A percentile compares a stretch with the other conserved stretches of the same genome.
phyloP scores from a whole-genome alignment of 2,113 vertebrate genomes.

The Sturnira hondurensis region DNA sequence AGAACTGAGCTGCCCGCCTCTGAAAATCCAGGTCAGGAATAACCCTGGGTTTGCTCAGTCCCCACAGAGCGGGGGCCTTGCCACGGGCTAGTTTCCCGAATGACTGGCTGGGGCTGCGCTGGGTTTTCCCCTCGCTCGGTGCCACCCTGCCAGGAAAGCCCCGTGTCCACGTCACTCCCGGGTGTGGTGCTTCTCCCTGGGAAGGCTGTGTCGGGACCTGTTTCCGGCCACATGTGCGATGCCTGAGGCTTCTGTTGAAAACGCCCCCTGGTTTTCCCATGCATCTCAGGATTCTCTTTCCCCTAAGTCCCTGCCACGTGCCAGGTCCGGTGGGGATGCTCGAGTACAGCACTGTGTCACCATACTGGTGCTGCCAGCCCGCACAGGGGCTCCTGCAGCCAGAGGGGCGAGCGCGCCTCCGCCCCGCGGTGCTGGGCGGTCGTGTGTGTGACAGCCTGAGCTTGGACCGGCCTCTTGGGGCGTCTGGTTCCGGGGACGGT shows the following conservation, averaged over 20 bases:
- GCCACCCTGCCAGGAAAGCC: not conserved
- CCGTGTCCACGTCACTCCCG: accelerated
- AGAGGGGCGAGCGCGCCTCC: accelerated
- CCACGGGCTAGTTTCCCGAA: not conserved
- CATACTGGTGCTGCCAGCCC: not conserved
- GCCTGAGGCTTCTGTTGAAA: not conserved
- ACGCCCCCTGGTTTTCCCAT: not conserved
- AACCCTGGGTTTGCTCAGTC: not conserved
- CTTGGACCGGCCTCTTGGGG: not conserved
- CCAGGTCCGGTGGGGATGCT: not conserved
- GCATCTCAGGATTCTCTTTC: not conserved
- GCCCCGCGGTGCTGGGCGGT: accelerated
- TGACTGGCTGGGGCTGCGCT: not conserved
- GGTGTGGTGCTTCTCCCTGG: not conserved
- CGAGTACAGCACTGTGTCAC: no score
- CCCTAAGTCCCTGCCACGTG: not conserved
- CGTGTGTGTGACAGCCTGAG: not conserved
- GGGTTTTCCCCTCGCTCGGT: not conserved
- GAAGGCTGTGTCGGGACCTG: not conserved
- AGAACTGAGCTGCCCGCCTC: no score
- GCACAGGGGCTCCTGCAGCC: not conserved
- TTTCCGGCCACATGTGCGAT: not conserved
- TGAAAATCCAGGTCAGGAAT: not conserved
- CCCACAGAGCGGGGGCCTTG: accelerated
- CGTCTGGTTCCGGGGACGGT: not conserved